phyloP scores from a whole-genome alignment of 23 tunicate species.

The Corella eumyota region DNA sequence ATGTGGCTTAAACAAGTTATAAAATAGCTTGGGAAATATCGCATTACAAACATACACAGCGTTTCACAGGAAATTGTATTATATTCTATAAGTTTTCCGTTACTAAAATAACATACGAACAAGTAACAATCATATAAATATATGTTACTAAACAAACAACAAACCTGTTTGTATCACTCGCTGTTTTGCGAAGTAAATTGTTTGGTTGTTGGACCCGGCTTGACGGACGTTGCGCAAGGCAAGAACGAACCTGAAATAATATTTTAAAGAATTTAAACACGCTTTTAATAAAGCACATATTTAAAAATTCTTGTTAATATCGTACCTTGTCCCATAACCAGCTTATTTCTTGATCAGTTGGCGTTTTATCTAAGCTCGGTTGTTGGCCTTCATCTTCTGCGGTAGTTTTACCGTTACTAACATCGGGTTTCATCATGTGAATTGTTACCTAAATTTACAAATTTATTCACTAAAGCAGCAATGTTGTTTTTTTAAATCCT shows the following conservation, averaged over 20 bases:
- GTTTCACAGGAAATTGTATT: too few species aligned
- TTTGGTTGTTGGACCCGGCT: conserved; percentile 14
- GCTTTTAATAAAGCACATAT: neutral
- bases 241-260: conserved; percentile 21
- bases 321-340: conserved; percentile 84
- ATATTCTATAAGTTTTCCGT: too few species aligned
- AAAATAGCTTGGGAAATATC: too few species aligned
- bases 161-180: conserved; percentile 13
- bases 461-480: too few species aligned
- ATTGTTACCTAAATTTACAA: conserved; percentile 82
- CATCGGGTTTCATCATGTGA: conserved; percentile 27
- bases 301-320: neutral
- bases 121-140: too few species aligned
- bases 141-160: neutral
- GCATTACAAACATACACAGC: too few species aligned
- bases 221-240: conserved; percentile 19
- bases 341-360: conserved; percentile 88
- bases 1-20: too few species aligned
- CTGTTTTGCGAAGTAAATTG: conserved; percentile 11
- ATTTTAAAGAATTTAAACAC: neutral
- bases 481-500: too few species aligned
- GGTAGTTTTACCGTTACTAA: too few species aligned
- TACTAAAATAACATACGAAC: too few species aligned
- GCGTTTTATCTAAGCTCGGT: conserved; percentile 49
- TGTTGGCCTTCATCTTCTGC: too few species aligned